These are phyloP conservation scores for Iguana delicatissima DNA, from an alignment of 2,797 vertebrate genomes.

Conservation along the genomic window DNA sequence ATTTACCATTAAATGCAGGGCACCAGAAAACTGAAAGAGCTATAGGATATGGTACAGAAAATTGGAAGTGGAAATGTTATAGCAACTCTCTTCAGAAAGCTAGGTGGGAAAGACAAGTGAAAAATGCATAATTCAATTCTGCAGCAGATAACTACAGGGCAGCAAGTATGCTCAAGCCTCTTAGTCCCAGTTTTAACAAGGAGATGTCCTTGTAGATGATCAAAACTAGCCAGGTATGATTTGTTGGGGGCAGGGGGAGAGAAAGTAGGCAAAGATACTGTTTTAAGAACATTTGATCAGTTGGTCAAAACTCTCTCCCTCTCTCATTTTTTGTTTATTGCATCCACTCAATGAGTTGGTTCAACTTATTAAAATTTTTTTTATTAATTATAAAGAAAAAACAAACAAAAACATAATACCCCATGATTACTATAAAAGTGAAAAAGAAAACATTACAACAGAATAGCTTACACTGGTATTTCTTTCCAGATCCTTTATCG, in stretches of 20 bases:
- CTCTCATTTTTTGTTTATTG: not conserved
- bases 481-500: too few relatives aligned
- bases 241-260: not conserved
- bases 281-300: not conserved
- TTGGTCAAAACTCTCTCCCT: not conserved
- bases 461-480: too few relatives aligned
- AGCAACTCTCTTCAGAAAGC: not conserved
- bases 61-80: not conserved
- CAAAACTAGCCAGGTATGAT: not conserved
- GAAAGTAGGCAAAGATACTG: not conserved
- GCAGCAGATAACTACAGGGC: not conserved
- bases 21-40: not conserved
- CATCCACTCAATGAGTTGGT: not conserved
- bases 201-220: not conserved
- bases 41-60: not conserved
- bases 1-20: not conserved
- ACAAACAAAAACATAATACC: too few relatives aligned
- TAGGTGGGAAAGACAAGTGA: too few relatives aligned
- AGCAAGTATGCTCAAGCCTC: not conserved
- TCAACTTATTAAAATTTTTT: not conserved
- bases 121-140: not conserved
- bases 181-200: not conserved
- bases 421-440: too few relatives aligned
- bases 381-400: too few relatives aligned
- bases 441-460: too few relatives aligned